These are phyloP conservation scores for Idaea aversata DNA, from an alignment of 2,888 invertebrate species.

Conservation along the genomic window DNA sequence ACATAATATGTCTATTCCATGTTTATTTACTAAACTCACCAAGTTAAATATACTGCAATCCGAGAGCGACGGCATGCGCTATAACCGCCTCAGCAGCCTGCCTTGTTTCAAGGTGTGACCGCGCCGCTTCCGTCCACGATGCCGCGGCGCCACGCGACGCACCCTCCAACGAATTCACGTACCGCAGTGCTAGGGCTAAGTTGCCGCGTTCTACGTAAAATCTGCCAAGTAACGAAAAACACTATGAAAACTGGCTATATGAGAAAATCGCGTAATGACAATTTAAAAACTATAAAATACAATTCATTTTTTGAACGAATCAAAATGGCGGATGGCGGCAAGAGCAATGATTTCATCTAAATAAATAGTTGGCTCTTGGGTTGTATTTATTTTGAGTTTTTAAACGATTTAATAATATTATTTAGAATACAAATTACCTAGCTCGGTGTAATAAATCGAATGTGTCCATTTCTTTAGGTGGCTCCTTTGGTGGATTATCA, in stretches of 20 bases:
- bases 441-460: constrained; percentile 63
- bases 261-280: constrained; percentile 8
- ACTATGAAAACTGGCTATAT: neutral
- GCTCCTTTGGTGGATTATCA: constrained; percentile 53
- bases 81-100: constrained; percentile 94
- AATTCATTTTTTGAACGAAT: neutral
- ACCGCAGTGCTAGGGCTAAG: constrained; percentile 90
- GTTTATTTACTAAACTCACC: constrained; percentile 9
- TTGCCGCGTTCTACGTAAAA: constrained; percentile 95
- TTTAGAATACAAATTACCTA: constrained; percentile 52
- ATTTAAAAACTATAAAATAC: neutral
- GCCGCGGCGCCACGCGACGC: constrained; percentile 90
- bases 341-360: neutral
- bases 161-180: constrained; percentile 93
- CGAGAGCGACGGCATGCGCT: constrained; percentile 92
- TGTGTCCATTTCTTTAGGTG: constrained; percentile 54
- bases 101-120: constrained; percentile 90
- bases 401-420: no score
- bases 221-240: constrained; percentile 58
- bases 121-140: constrained; percentile 92
- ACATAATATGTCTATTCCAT: no score
- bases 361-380: no score
- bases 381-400: no score
- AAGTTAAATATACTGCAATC: constrained; percentile 66
- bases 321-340: neutral